Evolutionary conservation across 2,113 vertebrate genomes (phyloP).

Genomic region (Gnathonemus echidnorhynchus): DNA sequence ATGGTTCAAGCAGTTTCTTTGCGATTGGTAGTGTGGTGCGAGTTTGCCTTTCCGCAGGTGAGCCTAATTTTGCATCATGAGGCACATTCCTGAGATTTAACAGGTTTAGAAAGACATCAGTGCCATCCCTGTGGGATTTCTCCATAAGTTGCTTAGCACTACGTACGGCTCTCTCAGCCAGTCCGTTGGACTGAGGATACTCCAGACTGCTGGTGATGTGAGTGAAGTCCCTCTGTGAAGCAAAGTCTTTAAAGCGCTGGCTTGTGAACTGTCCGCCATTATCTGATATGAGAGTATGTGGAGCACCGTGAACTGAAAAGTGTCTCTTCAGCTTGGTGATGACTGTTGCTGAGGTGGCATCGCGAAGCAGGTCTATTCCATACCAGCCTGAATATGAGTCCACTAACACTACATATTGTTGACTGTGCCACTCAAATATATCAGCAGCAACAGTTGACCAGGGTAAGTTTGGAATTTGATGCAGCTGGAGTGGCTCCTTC

Average conservation of each 20-base stretch:
- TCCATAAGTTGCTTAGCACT: neutral
- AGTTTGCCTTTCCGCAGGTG: neutral
- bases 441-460: constrained; percentile 17
- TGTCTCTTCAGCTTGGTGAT: constrained; percentile 18
- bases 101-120: neutral
- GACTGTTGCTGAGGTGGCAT: neutral
- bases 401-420: constrained; percentile 15
- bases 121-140: neutral
- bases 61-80: neutral
- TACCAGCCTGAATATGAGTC: constrained; percentile 23
- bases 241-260: neutral
- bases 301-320: neutral
- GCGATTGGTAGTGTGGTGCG: neutral
- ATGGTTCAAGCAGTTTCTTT: neutral
- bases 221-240: neutral
- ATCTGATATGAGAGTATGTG: neutral
- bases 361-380: neutral
- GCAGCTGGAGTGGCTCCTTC: neutral
- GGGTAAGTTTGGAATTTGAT: constrained; percentile 1
- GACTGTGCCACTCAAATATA: constrained; percentile 16
- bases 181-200: constrained; percentile 6
- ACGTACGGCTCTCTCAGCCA: constrained; percentile 4
- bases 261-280: constrained; percentile 3
- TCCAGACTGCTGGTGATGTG: constrained; percentile 15
- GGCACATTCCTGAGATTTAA: neutral